Conservation (phyloP, 2,888 invertebrate genomes). For the Papilio elwesi region DNA sequence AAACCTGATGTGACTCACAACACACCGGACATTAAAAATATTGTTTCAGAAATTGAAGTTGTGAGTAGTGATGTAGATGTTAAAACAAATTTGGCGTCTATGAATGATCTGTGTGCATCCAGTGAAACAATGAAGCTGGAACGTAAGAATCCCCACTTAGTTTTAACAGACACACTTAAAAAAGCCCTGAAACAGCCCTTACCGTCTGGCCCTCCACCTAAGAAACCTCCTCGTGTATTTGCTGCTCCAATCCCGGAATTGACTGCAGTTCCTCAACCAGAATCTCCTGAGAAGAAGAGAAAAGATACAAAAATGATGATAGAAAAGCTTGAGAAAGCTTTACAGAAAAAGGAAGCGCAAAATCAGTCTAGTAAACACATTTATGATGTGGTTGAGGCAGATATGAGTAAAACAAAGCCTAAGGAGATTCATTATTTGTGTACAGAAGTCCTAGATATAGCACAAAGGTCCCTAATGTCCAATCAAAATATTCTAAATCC, state of each 20-base stretch:
- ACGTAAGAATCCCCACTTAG: constrained; percentile 74
- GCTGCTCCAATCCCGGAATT: constrained; percentile 59
- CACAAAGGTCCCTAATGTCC: constrained; percentile 61
- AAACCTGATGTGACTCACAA: constrained; percentile 47
- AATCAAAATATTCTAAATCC: constrained; percentile 61
- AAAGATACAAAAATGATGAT: constrained; percentile 86
- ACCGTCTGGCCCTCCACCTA: constrained; percentile 88
- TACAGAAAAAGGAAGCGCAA: constrained; percentile 78
- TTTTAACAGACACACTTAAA: constrained; percentile 85
- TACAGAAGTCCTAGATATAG: constrained; percentile 77
- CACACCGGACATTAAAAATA: constrained; percentile 42
- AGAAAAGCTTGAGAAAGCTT: constrained; percentile 85
- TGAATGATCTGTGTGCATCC: constrained; percentile 69
- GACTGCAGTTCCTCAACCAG: constrained; percentile 29
- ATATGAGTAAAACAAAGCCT: constrained; percentile 59
- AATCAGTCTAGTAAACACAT: constrained; percentile 54
- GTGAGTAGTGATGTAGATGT: constrained; percentile 41
- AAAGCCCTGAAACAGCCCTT: constrained; percentile 87
- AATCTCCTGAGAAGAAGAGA: constrained; percentile 58
- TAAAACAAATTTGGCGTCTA: constrained; percentile 61
- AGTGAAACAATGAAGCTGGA: constrained; percentile 76
- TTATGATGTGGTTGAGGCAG: constrained; percentile 58
- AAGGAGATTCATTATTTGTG: constrained; percentile 81
- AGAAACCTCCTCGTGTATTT: constrained; percentile 89
- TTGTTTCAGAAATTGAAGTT: constrained; percentile 27